These are phyloP conservation scores for Plagodis dolabraria DNA, from an alignment of 2,888 invertebrate genomes.

Conservation along the genomic window DNA sequence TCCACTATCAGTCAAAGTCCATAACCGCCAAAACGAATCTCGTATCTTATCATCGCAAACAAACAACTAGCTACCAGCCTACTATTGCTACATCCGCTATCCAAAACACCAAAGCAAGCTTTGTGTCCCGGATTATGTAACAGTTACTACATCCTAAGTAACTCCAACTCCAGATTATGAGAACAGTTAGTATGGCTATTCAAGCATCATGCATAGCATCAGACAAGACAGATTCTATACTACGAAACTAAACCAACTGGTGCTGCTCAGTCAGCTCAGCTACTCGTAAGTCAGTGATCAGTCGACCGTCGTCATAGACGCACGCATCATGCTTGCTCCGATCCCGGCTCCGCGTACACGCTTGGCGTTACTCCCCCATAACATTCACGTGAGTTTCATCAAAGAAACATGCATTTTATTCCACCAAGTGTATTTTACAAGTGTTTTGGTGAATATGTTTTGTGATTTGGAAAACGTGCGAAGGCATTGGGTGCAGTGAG, in stretches of 20 bases:
- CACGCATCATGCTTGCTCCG: constrained; percentile 64
- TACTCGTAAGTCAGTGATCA: constrained; percentile 15
- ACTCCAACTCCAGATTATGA: neutral
- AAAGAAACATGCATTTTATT: constrained; percentile 3
- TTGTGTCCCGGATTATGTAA: constrained; percentile 15
- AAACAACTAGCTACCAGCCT: constrained; percentile 14
- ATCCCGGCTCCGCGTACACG: constrained; percentile 73
- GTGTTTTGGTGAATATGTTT: constrained; percentile 17
- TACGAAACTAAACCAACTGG: too few species aligned
- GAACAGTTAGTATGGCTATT: neutral
- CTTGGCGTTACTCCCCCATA: constrained; percentile 73
- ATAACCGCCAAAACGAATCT: constrained; percentile 21
- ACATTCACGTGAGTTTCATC: constrained; percentile 71
- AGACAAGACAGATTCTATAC: too few species aligned
- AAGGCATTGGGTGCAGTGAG: constrained; percentile 37
- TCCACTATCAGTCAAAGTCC: constrained; percentile 22
- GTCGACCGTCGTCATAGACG: constrained; percentile 50
- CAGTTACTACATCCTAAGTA: constrained; percentile 16
- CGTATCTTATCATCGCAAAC: constrained; percentile 30
- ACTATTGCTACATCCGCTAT: constrained; percentile 10
- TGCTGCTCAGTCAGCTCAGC: constrained; percentile 8
- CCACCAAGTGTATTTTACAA: constrained; percentile 1
- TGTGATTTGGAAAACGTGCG: constrained; percentile 18
- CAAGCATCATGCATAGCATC: neutral
- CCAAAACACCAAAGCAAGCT: neutral